phyloP scores from a whole-genome alignment of 2,797 vertebrate genomes.

The Columba guinea region DNA sequence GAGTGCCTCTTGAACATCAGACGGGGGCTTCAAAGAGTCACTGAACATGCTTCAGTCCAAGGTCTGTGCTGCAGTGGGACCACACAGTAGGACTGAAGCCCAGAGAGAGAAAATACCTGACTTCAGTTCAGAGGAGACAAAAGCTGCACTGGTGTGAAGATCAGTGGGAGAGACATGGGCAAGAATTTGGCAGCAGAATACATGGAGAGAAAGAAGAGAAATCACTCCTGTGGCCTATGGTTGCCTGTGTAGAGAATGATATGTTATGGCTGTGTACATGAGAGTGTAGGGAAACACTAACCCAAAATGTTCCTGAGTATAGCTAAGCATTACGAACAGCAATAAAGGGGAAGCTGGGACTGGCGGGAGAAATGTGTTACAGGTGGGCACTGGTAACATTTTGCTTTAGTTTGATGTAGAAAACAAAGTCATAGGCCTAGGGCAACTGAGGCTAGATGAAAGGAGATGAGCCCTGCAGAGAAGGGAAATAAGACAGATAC shows the following conservation, averaged over 20 bases:
- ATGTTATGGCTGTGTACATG: accelerated
- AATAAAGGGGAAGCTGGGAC: background rate
- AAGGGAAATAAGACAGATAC: background rate
- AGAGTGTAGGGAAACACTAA: background rate
- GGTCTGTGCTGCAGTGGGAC: background rate
- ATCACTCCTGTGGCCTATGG: background rate
- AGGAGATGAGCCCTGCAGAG: background rate
- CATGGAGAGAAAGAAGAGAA: background rate
- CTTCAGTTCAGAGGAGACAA: background rate
- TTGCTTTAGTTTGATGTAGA: background rate
- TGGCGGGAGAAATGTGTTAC: background rate
- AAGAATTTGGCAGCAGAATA: background rate
- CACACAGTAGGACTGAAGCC: background rate
- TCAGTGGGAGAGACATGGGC: background rate
- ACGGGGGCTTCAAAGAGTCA: background rate
- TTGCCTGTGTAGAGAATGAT: background rate
- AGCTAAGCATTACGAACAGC: background rate
- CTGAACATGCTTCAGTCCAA: background rate
- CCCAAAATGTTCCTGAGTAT: background rate
- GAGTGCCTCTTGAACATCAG: background rate
- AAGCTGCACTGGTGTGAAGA: background rate
- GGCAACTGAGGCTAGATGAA: background rate
- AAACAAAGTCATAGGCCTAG: background rate
- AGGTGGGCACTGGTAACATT: background rate
- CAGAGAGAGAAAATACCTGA: background rate